A percentile compares a stretch with the other conserved stretches of the same genome.
phyloP scores from a whole-genome alignment of 2,797 vertebrate genomes.

The Carduelis carduelis region DNA sequence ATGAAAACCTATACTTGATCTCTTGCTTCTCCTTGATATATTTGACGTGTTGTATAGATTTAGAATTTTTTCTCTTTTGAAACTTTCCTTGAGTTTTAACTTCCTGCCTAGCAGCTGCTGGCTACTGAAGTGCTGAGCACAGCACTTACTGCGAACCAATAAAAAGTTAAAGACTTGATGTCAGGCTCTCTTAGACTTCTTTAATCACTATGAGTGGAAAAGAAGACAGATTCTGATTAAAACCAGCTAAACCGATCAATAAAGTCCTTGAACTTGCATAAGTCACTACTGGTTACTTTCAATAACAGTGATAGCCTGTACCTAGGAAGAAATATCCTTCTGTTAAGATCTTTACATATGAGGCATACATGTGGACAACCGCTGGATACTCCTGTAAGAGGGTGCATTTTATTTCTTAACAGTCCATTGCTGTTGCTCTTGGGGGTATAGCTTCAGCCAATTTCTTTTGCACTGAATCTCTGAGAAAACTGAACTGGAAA shows the following conservation, averaged over 20 bases:
- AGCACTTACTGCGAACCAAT: conserved; percentile 71
- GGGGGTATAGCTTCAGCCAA: neutral
- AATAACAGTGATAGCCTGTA: conserved; percentile 75
- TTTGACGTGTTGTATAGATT: neutral
- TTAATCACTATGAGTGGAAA: conserved; percentile 89
- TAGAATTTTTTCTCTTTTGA: neutral
- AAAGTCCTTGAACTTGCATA: conserved; percentile 90
- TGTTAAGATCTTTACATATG: neutral
- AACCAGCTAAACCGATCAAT: conserved; percentile 84
- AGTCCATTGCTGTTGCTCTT: neutral
- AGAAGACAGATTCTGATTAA: conserved; percentile 86
- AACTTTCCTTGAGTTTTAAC: conserved; percentile 25
- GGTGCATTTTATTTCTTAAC: neutral
- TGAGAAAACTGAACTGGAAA: conserved; percentile 11
- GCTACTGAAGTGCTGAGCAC: conserved; percentile 70
- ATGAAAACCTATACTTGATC: neutral
- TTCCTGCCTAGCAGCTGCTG: conserved; percentile 24
- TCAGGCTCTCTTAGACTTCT: conserved; percentile 79
- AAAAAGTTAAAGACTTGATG: conserved; percentile 76
- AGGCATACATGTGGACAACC: conserved; percentile 42
- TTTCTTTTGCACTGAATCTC: neutral
- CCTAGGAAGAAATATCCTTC: conserved; percentile 64
- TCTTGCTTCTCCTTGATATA: neutral
- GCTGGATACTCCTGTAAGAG: neutral
- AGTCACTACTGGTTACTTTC: conserved; percentile 79